These are phyloP conservation scores for Microdon myrmicae DNA, from an alignment of 2,888 invertebrate genomes.

Conservation along the genomic window DNA sequence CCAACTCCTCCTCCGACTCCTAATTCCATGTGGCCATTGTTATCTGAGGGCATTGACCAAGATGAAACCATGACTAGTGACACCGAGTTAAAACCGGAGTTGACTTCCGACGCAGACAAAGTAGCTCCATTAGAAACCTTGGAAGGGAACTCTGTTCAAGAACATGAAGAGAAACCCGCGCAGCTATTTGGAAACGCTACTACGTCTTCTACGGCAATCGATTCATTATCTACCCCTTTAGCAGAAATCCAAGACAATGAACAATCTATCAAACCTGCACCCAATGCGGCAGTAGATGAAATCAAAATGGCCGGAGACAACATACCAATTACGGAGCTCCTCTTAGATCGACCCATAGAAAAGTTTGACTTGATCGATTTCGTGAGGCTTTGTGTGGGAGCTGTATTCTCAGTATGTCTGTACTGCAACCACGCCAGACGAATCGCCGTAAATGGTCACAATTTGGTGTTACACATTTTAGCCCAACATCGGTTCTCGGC, in stretches of 20 bases:
- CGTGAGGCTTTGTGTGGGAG: constrained; percentile 77
- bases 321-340: constrained; percentile 75
- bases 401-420: constrained; percentile 77
- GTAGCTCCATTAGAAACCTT: constrained; percentile 25
- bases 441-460: constrained; percentile 85
- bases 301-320: constrained; percentile 73
- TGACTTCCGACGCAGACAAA: constrained; percentile 18
- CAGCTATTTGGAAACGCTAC: not conserved
- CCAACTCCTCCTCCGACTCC: constrained; percentile 26
- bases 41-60: constrained; percentile 27
- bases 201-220: constrained; percentile 4
- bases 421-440: constrained; percentile 88
- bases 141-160: constrained; percentile 14
- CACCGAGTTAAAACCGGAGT: constrained; percentile 29
- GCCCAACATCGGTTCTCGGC: constrained; percentile 84
- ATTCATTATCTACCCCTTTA: constrained; percentile 8
- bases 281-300: constrained; percentile 60
- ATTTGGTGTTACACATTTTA: constrained; percentile 82
- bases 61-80: constrained; percentile 44
- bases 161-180: constrained; percentile 24
- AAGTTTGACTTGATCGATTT: constrained; percentile 78
- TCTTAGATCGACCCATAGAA: constrained; percentile 79
- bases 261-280: not conserved
- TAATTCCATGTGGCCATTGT: constrained; percentile 17
- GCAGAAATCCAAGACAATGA: not conserved